phyloP scores from a whole-genome alignment of 92 coral and sea anemone genomes.

The Galaxea fascicularis region DNA sequence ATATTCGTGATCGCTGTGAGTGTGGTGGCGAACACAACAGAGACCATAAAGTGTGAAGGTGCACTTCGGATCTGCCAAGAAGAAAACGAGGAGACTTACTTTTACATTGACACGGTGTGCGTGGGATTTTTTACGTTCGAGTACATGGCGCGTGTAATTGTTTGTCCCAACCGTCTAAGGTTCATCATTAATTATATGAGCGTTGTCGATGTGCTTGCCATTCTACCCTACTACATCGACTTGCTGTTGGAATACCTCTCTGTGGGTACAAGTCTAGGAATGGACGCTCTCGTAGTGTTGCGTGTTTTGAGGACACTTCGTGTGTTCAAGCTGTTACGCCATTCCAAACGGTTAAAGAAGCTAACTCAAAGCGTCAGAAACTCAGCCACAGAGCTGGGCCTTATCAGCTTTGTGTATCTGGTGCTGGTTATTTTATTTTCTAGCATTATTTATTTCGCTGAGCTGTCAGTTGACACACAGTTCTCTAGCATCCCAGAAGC shows the following conservation, averaged over 20 bases:
- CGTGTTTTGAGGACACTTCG: constrained; percentile 82
- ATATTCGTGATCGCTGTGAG: constrained; percentile 71
- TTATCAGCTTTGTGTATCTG: constrained; percentile 73
- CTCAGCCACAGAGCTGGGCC: constrained; percentile 81
- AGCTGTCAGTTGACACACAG: constrained; percentile 66
- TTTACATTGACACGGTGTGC: constrained; percentile 75
- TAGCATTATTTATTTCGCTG: constrained; percentile 83
- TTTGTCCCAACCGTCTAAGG: constrained; percentile 69
- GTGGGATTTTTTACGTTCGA: constrained; percentile 80
- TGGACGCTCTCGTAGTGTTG: constrained; percentile 69
- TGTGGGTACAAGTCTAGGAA: constrained; percentile 47
- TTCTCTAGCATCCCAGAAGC: constrained; percentile 89
- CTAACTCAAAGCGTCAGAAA: constrained; percentile 68
- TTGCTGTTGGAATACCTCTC: constrained; percentile 55
- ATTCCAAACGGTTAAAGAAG: constrained; percentile 75
- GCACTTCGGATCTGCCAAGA: constrained; percentile 65
- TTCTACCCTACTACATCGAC: constrained; percentile 77
- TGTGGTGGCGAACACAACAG: constrained; percentile 72
- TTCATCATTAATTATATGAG: constrained; percentile 77
- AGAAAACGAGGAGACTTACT: constrained; percentile 57
- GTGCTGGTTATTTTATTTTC: constrained; percentile 79
- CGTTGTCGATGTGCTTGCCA: constrained; percentile 77
- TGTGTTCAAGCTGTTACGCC: constrained; percentile 78
- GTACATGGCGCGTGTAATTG: constrained; percentile 52
- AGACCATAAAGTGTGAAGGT: constrained; percentile 72